A percentile compares a stretch with the other conserved stretches of the same genome.
Evolutionary conservation across 2,888 invertebrate genomes (phyloP).

Genomic region (Crematogaster levior): DNA sequence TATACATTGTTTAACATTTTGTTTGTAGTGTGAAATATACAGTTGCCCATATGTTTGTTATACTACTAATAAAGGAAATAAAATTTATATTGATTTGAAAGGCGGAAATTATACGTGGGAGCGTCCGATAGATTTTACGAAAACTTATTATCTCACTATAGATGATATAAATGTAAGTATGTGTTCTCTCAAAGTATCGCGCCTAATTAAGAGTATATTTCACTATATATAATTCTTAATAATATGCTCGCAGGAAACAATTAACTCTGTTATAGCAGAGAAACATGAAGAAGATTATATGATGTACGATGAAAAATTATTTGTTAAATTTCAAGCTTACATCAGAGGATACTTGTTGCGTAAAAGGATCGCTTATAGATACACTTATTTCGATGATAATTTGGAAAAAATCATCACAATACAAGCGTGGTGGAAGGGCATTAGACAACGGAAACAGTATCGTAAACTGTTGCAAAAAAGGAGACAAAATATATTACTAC

Average conservation of each 20-base stretch:
- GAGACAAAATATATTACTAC: conserved; percentile 84
- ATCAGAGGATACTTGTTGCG: conserved; percentile 88
- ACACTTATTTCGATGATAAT: conserved; percentile 85
- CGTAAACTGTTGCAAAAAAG: conserved; percentile 84
- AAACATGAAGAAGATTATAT: conserved; percentile 81
- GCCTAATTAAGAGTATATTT: neutral
- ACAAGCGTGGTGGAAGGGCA: conserved; percentile 89
- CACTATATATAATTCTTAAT: neutral
- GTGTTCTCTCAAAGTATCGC: neutral
- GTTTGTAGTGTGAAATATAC: conserved; percentile 68
- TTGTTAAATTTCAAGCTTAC: conserved; percentile 88
- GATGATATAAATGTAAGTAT: conserved; percentile 79
- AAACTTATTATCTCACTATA: conserved; percentile 77
- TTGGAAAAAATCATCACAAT: conserved; percentile 86
- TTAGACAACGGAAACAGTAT: conserved; percentile 86
- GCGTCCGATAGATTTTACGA: conserved; percentile 74
- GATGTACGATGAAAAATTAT: conserved; percentile 70
- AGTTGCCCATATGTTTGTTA: conserved; percentile 76
- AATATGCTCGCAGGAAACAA: conserved; percentile 84
- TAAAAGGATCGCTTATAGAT: conserved; percentile 85
- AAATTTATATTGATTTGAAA: conserved; percentile 79
- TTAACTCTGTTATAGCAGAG: conserved; percentile 86
- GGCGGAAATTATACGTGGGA: conserved; percentile 80
- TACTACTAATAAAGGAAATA: conserved; percentile 75
- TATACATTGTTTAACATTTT: neutral